A percentile compares a stretch with the other conserved stretches of the same genome.
phyloP scores from a whole-genome alignment of 2,888 invertebrate genomes.

The Mellilla xanthometata region DNA sequence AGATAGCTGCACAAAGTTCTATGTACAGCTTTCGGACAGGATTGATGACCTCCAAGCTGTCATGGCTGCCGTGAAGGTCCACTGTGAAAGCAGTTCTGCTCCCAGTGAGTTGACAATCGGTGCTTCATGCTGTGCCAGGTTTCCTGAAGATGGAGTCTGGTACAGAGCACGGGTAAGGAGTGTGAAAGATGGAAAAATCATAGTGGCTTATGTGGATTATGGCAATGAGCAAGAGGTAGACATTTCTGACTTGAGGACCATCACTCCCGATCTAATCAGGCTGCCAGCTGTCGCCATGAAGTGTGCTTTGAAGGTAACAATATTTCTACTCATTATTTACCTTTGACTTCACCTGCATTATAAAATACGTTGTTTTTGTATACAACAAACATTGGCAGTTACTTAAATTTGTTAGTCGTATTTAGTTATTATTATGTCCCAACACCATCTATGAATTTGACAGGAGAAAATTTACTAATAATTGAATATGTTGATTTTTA shows the following conservation, averaged over 20 bases:
- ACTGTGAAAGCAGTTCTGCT: constrained; percentile 78
- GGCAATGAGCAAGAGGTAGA: constrained; percentile 94
- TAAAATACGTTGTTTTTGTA: no score
- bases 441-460: no score
- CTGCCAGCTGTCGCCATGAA: constrained; percentile 89
- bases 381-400: no score
- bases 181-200: constrained; percentile 80
- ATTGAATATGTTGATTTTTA: no score
- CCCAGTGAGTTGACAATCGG: constrained; percentile 80
- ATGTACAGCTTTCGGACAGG: constrained; percentile 86
- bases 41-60: constrained; percentile 84
- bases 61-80: constrained; percentile 85
- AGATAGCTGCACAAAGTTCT: constrained; percentile 88
- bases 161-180: constrained; percentile 92
- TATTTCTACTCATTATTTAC: neutral
- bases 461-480: no score
- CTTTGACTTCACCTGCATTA: no score
- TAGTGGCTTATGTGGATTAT: constrained; percentile 95
- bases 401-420: no score
- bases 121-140: constrained; percentile 90
- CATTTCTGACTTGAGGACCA: constrained; percentile 81
- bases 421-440: no score
- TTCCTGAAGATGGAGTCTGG: constrained; percentile 92
- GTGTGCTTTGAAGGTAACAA: constrained; percentile 86
- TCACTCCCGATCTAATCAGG: constrained; percentile 84